phyloP scores from a whole-genome alignment of 2,797 vertebrate species.

The Coregonus suidteri region DNA sequence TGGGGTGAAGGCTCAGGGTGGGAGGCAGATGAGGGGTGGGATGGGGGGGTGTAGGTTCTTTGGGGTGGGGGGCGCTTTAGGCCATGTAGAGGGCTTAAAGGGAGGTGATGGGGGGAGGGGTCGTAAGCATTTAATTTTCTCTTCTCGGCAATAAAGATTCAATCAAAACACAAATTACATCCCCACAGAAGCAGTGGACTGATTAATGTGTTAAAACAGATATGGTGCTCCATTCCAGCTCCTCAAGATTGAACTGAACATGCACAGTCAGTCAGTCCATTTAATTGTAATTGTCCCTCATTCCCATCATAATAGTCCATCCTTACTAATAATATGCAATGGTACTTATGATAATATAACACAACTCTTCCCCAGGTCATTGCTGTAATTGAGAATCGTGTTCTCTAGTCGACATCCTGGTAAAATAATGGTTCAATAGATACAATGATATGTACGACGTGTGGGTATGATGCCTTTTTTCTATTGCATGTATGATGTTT shows the following conservation, averaged over 20 bases:
- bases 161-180: conserved; percentile 16
- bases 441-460: no score
- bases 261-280: not conserved
- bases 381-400: no score
- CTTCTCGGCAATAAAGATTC: conserved; percentile 8
- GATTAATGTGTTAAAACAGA: conserved; percentile 9
- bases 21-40: conserved; percentile 9
- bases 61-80: not conserved
- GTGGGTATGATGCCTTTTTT: no score
- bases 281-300: not conserved
- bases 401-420: no score
- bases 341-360: no score
- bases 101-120: not conserved
- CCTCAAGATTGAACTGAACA: not conserved
- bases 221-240: not conserved
- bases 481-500: no score
- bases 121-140: conserved; percentile 35
- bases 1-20: conserved; percentile 53
- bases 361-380: no score
- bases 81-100: conserved; percentile 21
- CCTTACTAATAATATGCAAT: no score
- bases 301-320: not conserved
- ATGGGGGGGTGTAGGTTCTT: no score
- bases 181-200: conserved; percentile 2
- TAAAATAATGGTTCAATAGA: no score